These are phyloP conservation scores for Cassiopea andromeda DNA, from an alignment of 30 jellyfish, hydroid and myxozoan species.

Conservation along the genomic window DNA sequence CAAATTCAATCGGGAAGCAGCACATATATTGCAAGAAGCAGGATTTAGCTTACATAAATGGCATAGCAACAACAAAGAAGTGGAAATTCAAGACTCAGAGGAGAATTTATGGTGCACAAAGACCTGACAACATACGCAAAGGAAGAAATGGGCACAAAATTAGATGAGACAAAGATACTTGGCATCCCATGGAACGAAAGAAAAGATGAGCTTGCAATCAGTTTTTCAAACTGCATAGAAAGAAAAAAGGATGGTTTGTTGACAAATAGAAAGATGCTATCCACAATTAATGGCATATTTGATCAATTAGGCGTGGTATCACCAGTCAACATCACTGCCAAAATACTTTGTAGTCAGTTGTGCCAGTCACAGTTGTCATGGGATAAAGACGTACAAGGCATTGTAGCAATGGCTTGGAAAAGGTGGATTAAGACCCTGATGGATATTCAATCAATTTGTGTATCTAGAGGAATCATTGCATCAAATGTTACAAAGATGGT, in stretches of 20 bases:
- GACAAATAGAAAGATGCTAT: slow-evolving; percentile 73
- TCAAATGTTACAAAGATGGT: slow-evolving; percentile 44
- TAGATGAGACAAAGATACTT: slow-evolving; percentile 68
- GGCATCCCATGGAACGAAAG: slow-evolving; percentile 86
- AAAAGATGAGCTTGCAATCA: slow-evolving; percentile 57
- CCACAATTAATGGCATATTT: slow-evolving; percentile 49
- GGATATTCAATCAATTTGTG: not conserved
- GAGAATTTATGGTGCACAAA: slow-evolving; percentile 3
- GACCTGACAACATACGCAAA: slow-evolving; percentile 69
- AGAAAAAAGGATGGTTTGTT: slow-evolving; percentile 26
- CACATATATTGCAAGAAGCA: slow-evolving; percentile 48
- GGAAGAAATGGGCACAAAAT: slow-evolving; percentile 42
- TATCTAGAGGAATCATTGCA: slow-evolving; percentile 52
- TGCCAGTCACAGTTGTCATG: slow-evolving; percentile 65
- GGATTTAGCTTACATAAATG: slow-evolving; percentile 71
- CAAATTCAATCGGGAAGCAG: slow-evolving; percentile 70
- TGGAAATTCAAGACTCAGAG: slow-evolving; percentile 18
- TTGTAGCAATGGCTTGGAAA: slow-evolving; percentile 41
- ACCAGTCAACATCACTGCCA: slow-evolving; percentile 74
- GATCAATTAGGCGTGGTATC: slow-evolving; percentile 73
- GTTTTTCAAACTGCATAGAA: slow-evolving; percentile 41
- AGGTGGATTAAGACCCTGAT: slow-evolving; percentile 51
- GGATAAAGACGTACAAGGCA: slow-evolving; percentile 69
- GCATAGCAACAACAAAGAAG: slow-evolving; percentile 62
- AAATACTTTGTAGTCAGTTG: slow-evolving; percentile 59